phyloP scores from a whole-genome alignment of 2,797 vertebrate genomes.

The Salarias fasciatus region DNA sequence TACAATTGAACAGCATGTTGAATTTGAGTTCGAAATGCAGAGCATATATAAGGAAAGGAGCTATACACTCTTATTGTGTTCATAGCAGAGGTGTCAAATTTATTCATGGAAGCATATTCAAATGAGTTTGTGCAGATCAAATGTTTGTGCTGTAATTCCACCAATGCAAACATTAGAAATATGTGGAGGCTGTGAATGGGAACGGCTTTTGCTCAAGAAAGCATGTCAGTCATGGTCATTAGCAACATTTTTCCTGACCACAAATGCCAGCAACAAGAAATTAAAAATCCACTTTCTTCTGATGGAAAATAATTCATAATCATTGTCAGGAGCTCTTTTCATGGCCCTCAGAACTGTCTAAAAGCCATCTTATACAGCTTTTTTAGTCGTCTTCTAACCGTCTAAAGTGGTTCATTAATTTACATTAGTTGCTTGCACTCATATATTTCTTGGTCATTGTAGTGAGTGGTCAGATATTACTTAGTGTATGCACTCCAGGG shows the following conservation, averaged over 20 bases:
- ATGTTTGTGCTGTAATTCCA: neutral
- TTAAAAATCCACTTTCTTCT: neutral
- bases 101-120: constrained; percentile 8
- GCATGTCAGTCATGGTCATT: neutral
- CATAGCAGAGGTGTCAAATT: neutral
- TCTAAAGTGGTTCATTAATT: too few relatives aligned
- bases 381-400: too few relatives aligned
- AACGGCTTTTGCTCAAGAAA: neutral
- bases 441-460: too few relatives aligned
- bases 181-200: constrained; percentile 3
- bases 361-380: neutral
- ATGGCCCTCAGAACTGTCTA: neutral
- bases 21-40: constrained; percentile 2
- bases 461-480: too few relatives aligned
- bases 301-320: neutral
- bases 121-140: neutral
- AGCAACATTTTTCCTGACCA: neutral
- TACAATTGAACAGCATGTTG: constrained; percentile 12
- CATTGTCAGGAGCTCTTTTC: neutral
- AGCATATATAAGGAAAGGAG: neutral
- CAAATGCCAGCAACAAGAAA: neutral
- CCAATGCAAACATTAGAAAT: neutral
- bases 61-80: neutral
- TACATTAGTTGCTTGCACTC: too few relatives aligned
- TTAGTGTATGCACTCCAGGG: too few relatives aligned